Percentiles rank a stretch among this genome's conserved stretches.
phyloP scores from a whole-genome alignment of 2,888 invertebrate genomes.

The Allacma fusca region DNA sequence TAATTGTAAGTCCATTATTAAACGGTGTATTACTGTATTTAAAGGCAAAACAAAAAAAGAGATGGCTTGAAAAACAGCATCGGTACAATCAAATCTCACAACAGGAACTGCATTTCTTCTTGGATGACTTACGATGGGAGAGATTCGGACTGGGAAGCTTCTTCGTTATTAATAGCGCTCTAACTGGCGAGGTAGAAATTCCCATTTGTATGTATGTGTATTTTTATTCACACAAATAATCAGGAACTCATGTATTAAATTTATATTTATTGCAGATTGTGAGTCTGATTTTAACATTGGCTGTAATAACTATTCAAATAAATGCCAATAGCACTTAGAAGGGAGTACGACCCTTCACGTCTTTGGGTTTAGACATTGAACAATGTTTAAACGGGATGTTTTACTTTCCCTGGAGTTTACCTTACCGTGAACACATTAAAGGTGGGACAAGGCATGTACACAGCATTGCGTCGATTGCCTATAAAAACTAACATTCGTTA shows the following conservation, averaged over 20 bases:
- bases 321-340: too few species aligned
- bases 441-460: too few species aligned
- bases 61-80: neutral
- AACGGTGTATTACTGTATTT: neutral
- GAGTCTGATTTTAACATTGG: constrained; percentile 14
- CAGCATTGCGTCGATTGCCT: too few species aligned
- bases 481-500: too few species aligned
- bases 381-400: too few species aligned
- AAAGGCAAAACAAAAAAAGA: constrained; percentile 14
- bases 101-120: neutral
- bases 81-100: neutral
- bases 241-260: too few species aligned
- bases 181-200: constrained; percentile 20
- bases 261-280: constrained; percentile 3
- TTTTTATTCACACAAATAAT: neutral
- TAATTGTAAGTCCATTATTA: neutral
- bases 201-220: neutral
- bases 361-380: too few species aligned
- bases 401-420: too few species aligned
- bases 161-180: neutral
- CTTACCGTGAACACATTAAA: too few species aligned
- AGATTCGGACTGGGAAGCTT: constrained; percentile 18
- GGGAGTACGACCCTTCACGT: too few species aligned
- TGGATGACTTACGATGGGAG: constrained; percentile 16
- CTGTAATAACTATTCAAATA: constrained; percentile 31